Evolutionary conservation across 2,113 vertebrate species (phyloP).

Genomic region (Syrrhaptes paradoxus): DNA sequence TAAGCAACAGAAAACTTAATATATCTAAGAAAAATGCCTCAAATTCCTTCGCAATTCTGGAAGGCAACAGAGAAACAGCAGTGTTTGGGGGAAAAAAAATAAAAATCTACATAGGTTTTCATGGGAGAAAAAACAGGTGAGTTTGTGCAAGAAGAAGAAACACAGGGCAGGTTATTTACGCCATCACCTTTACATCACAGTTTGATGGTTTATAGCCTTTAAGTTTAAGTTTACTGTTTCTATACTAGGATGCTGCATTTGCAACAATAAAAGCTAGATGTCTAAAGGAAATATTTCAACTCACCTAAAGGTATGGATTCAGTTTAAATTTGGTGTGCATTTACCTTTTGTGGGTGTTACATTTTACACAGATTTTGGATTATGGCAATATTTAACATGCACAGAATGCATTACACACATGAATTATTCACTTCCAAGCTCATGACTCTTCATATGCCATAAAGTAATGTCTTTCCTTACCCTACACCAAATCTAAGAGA

Average conservation of each 20-base stretch:
- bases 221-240: background rate
- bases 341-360: background rate
- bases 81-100: background rate
- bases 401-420: background rate
- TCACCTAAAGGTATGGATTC: background rate
- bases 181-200: background rate
- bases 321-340: background rate
- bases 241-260: background rate
- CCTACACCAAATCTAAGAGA: background rate
- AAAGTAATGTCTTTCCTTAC: background rate
- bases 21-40: background rate
- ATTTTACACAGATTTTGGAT: background rate
- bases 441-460: background rate
- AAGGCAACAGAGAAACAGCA: background rate
- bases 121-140: background rate
- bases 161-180: rapidly evolving
- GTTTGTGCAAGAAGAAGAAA: background rate
- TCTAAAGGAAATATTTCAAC: background rate
- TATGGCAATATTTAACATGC: background rate
- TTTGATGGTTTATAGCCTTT: background rate
- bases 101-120: background rate
- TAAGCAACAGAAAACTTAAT: background rate
- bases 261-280: background rate
- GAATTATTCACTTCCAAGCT: background rate
- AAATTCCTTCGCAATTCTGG: background rate